Base-by-base conservation (phyloP, 1,140 invertebrate species). In the Cotesia typhae region DNA sequence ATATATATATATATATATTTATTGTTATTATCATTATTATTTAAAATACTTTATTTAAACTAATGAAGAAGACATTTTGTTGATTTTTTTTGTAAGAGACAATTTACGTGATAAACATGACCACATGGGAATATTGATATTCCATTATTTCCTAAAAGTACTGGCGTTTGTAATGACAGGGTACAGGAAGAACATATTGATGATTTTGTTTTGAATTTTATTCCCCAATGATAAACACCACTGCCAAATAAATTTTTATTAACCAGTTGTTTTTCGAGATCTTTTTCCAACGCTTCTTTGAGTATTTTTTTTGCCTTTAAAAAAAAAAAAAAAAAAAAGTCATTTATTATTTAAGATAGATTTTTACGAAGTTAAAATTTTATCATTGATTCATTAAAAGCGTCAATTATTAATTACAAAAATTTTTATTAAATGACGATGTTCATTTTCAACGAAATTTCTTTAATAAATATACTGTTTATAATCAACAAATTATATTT, bases 31-130 rank as follows among this genome's bases (percentile, higher is more conserved):
- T 55, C 5, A 55, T 10, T 20, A n/a, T 67, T 52, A 66, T 52
- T 67, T 38, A 28, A 28, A 28, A 28, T 28, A 28, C 28, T 20
- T 67, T 28, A 66, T 51, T 12, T 28, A 28, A 28, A 28, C 28
- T 28, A 73, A 65, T 87, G 85, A 66, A 86, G 81, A 78, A 82
- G 81, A 75, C 85, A 87, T 60, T 71, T 81, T 52, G 78, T 80
- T 38, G 87, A 76, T 77, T 87, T 87, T 75, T 86, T 87, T 53
- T 87, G 81, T 74, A 86, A 82, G 77, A 87, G 81, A 81, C 85
- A 87, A 75, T 85, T 86, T 0, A 87, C 84, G 47, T 88, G 87
- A 57, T 87, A 88, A 14, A 82, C 81, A 68, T 88, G 86, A 51
- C 85, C 85, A 73, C 87, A 88, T 12, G 81, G 77, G 69, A 88